A percentile compares a stretch with the other conserved stretches of the same genome.
Evolutionary conservation across 1,140 invertebrate genomes (phyloP).

Genomic region (Hyles vespertilio): DNA sequence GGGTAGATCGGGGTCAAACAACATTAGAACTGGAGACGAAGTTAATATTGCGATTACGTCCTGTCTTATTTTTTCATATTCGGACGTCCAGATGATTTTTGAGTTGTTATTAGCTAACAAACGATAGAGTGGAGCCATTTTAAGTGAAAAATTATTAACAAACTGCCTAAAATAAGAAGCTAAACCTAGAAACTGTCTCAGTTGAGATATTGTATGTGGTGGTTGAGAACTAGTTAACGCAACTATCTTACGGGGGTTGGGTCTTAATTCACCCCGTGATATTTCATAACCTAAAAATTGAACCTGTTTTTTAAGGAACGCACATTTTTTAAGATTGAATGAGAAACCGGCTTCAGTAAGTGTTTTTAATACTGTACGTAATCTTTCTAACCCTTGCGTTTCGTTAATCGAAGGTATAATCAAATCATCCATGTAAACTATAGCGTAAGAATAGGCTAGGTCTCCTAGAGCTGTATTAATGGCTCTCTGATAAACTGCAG

Average conservation of each 20-base stretch:
- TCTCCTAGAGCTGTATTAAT: slow-evolving; percentile 46
- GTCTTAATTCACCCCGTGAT: slow-evolving; percentile 3
- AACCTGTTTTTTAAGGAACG: slow-evolving; percentile 5
- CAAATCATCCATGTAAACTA: slow-evolving; percentile 20
- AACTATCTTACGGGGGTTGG: neutral
- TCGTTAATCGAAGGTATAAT: slow-evolving; percentile 7
- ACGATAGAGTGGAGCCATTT: neutral
- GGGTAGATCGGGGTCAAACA: too few species aligned
- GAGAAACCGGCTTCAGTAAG: slow-evolving; percentile 17
- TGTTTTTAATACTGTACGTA: slow-evolving; percentile 6
- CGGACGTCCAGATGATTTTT: too few species aligned
- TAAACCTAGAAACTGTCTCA: too few species aligned
- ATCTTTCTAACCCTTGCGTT: slow-evolving; percentile 12
- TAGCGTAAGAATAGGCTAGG: neutral
- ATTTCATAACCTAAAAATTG: slow-evolving; percentile 11
- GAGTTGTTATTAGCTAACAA: too few species aligned
- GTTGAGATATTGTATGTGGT: neutral
- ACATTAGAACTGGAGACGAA: too few species aligned
- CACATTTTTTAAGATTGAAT: slow-evolving; percentile 18
- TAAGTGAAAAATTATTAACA: too few species aligned
- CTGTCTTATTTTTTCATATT: too few species aligned
- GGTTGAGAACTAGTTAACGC: neutral
- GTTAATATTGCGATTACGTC: too few species aligned
- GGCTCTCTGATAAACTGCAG: slow-evolving; percentile 43
- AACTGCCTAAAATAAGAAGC: too few species aligned